Evolutionary conservation across 2,113 vertebrate species (phyloP).

Genomic region (Calyptommatus sinebrachiatus): DNA sequence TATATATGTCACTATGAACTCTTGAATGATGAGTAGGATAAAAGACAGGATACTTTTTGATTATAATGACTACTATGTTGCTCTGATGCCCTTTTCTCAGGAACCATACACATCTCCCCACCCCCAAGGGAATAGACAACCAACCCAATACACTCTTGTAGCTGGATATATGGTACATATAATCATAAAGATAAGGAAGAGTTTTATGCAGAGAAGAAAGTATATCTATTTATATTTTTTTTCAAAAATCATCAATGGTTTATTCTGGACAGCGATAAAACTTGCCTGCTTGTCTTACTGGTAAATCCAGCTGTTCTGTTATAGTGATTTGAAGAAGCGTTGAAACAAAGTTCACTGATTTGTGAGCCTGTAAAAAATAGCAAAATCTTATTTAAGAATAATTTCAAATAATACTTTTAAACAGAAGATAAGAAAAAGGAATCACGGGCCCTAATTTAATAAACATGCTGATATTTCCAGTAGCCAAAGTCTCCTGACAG

Average conservation of each 20-base stretch:
- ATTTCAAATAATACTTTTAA: slow-evolving; percentile 22
- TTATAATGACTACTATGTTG: not conserved
- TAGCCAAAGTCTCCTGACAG: not conserved
- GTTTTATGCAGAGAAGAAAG: not conserved
- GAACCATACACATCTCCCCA: not conserved
- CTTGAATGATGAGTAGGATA: not conserved
- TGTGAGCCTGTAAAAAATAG: slow-evolving; percentile 81
- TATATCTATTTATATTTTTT: not conserved
- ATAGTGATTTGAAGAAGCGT: slow-evolving; percentile 96
- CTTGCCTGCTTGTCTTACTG: slow-evolving; percentile 96
- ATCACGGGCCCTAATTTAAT: not conserved
- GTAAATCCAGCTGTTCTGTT: slow-evolving; percentile 96
- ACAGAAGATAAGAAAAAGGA: not conserved
- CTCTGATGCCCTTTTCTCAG: too few species aligned
- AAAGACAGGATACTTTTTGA: not conserved
- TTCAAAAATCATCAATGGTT: not conserved
- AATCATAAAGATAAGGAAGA: not conserved
- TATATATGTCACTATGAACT: not conserved
- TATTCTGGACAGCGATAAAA: slow-evolving; percentile 18
- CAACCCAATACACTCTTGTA: not conserved
- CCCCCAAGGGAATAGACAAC: not conserved
- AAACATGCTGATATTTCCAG: not conserved
- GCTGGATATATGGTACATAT: not conserved
- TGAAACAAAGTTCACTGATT: slow-evolving; percentile 94
- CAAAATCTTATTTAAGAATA: slow-evolving; percentile 7